Evolutionary conservation across 2,888 invertebrate species (phyloP).

Genomic region (Bombylius major): DNA sequence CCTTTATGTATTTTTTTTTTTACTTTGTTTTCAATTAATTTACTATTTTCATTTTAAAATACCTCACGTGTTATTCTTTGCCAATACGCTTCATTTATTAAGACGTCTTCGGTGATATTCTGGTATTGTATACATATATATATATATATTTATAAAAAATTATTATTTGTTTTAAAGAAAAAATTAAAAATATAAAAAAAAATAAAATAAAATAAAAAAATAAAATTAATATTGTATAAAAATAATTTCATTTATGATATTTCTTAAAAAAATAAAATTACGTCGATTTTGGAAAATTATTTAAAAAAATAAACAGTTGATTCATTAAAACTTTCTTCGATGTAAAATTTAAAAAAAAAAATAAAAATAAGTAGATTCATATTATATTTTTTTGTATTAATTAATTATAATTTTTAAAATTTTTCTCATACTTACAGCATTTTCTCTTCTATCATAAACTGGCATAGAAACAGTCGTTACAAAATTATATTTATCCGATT

Average conservation of each 20-base stretch:
- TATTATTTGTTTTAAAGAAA: too few relatives aligned
- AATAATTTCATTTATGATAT: too few relatives aligned
- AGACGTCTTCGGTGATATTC: conserved; percentile 93
- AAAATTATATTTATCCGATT: conserved; percentile 53
- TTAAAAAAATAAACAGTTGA: too few relatives aligned
- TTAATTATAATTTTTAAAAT: not conserved
- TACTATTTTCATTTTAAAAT: conserved; percentile 38
- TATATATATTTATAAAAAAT: not conserved
- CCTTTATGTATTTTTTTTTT: not conserved
- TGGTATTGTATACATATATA: conserved; percentile 41
- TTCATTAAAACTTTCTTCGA: too few relatives aligned
- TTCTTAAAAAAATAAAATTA: too few relatives aligned
- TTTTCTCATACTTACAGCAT: conserved; percentile 52
- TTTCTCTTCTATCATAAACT: conserved; percentile 76
- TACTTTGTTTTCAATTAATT: not conserved
- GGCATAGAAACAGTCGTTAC: conserved; percentile 92
- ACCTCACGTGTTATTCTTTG: conserved; percentile 88
- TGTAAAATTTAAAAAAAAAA: too few relatives aligned
- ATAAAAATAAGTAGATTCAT: too few relatives aligned
- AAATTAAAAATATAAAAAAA: not conserved
- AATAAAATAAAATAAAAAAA: not conserved
- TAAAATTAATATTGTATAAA: not conserved
- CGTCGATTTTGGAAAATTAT: too few relatives aligned
- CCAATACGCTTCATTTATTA: conserved; percentile 90
- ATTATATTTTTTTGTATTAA: too few relatives aligned